phyloP scores from a whole-genome alignment of 2,113 vertebrate species.

The Psittacara wagleri region DNA sequence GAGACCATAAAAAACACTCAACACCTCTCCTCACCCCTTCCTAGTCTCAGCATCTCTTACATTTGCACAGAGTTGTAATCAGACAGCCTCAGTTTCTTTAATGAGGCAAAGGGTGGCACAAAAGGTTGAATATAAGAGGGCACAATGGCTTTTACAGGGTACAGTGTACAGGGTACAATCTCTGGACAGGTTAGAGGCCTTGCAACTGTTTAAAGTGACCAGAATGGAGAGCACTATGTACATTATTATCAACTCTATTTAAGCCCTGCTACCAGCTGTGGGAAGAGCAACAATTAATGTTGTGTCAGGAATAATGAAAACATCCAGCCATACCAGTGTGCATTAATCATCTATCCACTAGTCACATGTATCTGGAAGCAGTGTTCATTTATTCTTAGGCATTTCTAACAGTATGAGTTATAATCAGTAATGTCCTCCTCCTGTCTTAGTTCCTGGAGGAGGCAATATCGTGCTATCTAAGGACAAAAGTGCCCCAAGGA shows the following conservation, averaged over 20 bases:
- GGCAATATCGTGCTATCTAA: background rate
- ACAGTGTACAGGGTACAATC: too few relatives aligned
- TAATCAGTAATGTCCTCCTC: background rate
- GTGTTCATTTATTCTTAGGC: background rate
- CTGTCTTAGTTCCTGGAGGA: background rate
- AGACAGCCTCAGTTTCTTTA: background rate
- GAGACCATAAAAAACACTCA: background rate
- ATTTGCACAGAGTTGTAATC: background rate
- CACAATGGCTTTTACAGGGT: background rate
- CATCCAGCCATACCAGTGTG: background rate
- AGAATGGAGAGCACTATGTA: fast-evolving
- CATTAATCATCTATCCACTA: background rate
- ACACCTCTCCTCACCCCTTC: background rate
- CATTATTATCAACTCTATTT: background rate
- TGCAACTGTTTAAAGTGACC: background rate
- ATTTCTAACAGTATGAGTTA: background rate
- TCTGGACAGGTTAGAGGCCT: background rate
- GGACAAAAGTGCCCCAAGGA: background rate
- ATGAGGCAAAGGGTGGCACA: background rate
- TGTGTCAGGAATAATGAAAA: background rate
- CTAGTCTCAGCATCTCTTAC: background rate
- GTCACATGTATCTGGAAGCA: background rate
- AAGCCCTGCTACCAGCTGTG: background rate
- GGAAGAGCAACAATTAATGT: background rate
- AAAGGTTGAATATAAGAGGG: background rate